These are phyloP conservation scores for Drosophila ezoana DNA, from an alignment of 2,888 invertebrate species.

Conservation along the genomic window DNA sequence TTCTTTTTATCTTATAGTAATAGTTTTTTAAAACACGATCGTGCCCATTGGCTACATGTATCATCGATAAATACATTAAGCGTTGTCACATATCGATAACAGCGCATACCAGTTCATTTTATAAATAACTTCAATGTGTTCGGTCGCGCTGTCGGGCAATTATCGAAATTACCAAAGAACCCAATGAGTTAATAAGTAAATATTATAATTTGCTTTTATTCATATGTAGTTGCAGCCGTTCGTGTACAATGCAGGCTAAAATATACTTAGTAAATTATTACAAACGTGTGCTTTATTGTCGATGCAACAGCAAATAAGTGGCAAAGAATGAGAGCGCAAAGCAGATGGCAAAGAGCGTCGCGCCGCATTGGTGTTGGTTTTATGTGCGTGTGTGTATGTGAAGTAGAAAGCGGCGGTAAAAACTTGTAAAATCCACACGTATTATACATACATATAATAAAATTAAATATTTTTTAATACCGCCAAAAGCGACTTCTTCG, in stretches of 20 bases:
- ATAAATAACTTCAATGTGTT: conserved; percentile 64
- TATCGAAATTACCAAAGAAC: conserved; percentile 32
- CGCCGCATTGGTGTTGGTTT: conserved; percentile 62
- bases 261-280: conserved; percentile 23
- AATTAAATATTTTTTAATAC: conserved; percentile 22
- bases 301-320: conserved; percentile 74
- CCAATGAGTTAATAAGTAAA: conserved; percentile 27
- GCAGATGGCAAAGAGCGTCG: conserved; percentile 78
- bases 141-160: conserved; percentile 47
- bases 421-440: conserved; percentile 63
- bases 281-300: conserved; percentile 48
- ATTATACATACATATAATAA: conserved; percentile 24
- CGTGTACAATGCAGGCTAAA: conserved; percentile 13
- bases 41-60: background rate
- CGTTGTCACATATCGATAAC: conserved; percentile 41
- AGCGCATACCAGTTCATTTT: conserved; percentile 48
- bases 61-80: conserved; percentile 31
- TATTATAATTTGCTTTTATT: conserved; percentile 13
- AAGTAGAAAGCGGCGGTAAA: conserved; percentile 79
- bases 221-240: background rate
- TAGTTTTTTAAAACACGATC: background rate
- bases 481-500: conserved; percentile 25
- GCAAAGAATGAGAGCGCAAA: conserved; percentile 77
- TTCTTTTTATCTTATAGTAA: background rate
- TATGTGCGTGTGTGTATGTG: conserved; percentile 50